A percentile compares a stretch with the other conserved stretches of the same genome.
Conservation (phyloP, 2,113 vertebrate genomes). For the Oophaga pumilio region DNA sequence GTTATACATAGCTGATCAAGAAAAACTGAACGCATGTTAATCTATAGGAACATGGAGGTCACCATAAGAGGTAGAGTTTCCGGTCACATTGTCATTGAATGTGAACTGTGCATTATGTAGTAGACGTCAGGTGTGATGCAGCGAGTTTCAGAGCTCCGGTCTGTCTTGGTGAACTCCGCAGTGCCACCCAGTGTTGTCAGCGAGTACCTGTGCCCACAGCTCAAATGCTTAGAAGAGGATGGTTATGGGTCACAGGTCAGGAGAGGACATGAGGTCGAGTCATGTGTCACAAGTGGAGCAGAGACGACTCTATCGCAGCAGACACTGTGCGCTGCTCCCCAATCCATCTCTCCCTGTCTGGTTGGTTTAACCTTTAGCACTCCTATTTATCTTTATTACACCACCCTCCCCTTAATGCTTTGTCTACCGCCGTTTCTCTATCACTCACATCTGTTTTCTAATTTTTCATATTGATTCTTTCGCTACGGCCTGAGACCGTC, state of each 20-base stretch:
- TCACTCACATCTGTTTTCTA: background rate
- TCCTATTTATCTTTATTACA: slow-evolving; percentile 53
- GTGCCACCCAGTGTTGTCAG: slow-evolving; percentile 35
- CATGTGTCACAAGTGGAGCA: slow-evolving; percentile 38
- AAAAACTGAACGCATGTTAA: background rate
- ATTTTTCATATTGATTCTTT: slow-evolving; percentile 13
- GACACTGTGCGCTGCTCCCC: slow-evolving; percentile 16
- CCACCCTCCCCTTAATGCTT: background rate
- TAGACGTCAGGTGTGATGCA: background rate
- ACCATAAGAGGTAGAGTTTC: background rate
- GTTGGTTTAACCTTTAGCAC: slow-evolving; percentile 46
- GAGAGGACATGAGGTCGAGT: slow-evolving; percentile 46
- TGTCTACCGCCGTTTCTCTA: background rate
- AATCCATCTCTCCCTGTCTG: slow-evolving; percentile 51
- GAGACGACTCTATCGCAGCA: slow-evolving; percentile 44
- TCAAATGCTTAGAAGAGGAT: background rate
- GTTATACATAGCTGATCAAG: background rate
- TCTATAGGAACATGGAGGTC: background rate
- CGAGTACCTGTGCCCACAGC: background rate
- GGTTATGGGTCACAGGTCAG: slow-evolving; percentile 39
- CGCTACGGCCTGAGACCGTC: background rate
- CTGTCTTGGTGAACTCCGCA: background rate
- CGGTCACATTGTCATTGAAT: background rate
- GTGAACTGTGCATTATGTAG: background rate
- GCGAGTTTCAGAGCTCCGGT: background rate